Base-by-base conservation (phyloP, 1,140 invertebrate genomes). In the Conus ventricosus region DNA sequence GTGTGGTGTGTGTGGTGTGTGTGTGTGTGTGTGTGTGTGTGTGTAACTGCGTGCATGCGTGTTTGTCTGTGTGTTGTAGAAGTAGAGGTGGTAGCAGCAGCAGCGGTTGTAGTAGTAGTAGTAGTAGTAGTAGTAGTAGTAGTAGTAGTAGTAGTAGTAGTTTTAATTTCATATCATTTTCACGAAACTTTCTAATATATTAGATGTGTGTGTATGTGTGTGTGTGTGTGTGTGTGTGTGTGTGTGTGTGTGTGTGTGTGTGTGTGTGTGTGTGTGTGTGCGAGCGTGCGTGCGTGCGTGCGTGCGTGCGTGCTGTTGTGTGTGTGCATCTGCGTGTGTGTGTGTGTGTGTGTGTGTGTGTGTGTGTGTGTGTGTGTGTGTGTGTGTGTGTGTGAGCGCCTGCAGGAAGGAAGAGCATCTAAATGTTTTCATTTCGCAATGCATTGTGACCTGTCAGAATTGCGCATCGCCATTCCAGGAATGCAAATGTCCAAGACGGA, bases 141-240 rank as follows among this genome's bases (percentile, higher is more conserved):
- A 39, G 39, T 3, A 39, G 39, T 3, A 39, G 39, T 39, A 39
- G 39, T 39, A 39, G 39, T 39, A 39, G 39, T 39, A 39, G 39
- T 39, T 39, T 39, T 39, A 1, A 39, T 39, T 39, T 39, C 39
- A 39, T 39, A 39, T 39, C 3, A 39, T 39, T 39, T 39, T 39
- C 39, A 39, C 39, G 39, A 39, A 39, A 39, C 3, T 39, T 1
- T 63, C 11, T 63, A 4, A 15, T 20, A 7, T 75, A 20, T 20
- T 75, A 8, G 17, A 20, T 75, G 67, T 75, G 67, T 75, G 67
- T 75, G 67, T 75, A 7, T 75, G 67, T 75, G 67, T 75, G 67
- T 75, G 67, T 75, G 67, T 75, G 67, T 75, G 67, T 75, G 67
- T 75, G 67, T 75, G 67, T 75, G 67, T 75, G 67, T 75, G 67